These are phyloP conservation scores for Calyptommatus sinebrachiatus DNA, from an alignment of 2,113 vertebrate species.

Conservation along the genomic window DNA sequence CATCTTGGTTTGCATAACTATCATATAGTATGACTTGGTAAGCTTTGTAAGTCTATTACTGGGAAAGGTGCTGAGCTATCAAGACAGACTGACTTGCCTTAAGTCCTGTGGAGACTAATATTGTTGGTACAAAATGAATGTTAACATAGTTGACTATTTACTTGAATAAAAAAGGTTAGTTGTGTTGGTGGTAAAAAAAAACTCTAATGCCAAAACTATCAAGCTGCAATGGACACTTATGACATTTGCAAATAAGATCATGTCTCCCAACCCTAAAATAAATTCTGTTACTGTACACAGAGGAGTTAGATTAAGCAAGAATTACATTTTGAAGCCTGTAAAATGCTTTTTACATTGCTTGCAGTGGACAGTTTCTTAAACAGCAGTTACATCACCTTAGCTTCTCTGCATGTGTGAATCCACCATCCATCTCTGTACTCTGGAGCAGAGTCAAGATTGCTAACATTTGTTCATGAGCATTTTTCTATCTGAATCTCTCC, in stretches of 20 bases:
- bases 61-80: constrained; percentile 42
- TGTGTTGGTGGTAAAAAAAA: no score
- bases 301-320: constrained; percentile 2
- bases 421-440: not conserved
- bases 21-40: constrained; percentile 57
- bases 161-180: constrained; percentile 1
- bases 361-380: constrained; percentile 4
- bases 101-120: constrained; percentile 46
- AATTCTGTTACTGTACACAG: constrained; percentile 2
- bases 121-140: constrained; percentile 51
- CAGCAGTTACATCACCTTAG: not conserved
- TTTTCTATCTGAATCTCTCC: not conserved
- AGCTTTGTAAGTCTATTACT: constrained; percentile 48
- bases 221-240: constrained; percentile 19
- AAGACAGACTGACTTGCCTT: constrained; percentile 63
- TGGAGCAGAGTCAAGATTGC: constrained; percentile 2
- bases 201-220: no score
- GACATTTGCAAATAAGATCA: constrained; percentile 43
- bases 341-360: constrained; percentile 9
- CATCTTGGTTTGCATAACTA: constrained; percentile 66
- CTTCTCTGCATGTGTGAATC: rapidly evolving
- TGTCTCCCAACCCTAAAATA: constrained; percentile 1
- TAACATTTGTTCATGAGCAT: constrained; percentile 27
- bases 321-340: not conserved
- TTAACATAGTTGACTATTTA: constrained; percentile 14